Base-by-base conservation (phyloP, 2,888 invertebrate genomes). In the Brachyopa scutellaris region DNA sequence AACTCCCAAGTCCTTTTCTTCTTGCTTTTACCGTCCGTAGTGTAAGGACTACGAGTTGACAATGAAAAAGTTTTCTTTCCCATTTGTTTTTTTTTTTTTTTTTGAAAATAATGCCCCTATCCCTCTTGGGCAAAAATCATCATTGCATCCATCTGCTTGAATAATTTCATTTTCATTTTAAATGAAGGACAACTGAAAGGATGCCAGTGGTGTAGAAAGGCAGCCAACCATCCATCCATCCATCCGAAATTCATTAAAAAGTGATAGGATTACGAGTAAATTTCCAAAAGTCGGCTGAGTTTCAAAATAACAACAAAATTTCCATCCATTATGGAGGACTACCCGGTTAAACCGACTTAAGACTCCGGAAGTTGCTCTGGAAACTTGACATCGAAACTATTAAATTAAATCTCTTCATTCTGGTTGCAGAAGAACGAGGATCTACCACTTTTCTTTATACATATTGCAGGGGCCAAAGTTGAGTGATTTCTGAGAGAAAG, bases 121-220 rank as follows among this genome's bases (percentile, higher is more conserved):
- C 26, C 2, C 7, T 13, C 36, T n/a, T n/a, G n/a, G n/a, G n/a
- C 49, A 19, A 21, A 17, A 40, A 23, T 21, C 31, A 40, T 40
- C 66, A 47, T 33, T 23, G 26, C 15, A 31, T 57, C 38, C 31
- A 38, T 42, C 38, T 51, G 42, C 36, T 29, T 31, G 57, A 78
- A 72, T 59, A 59, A 33, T 53, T 72, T 59, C 59, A 59, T 66
- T 72, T 78, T 78, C 59, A 57, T 72, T 72, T 72, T 59, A 66
- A 72, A 78, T 66, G 42, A 72, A 72, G 21, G 0, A 21, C 19
- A 31, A 19, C 19, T 21, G 1, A 19, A 70, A 57, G 21, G 69
- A 49, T 9, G 19, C 17, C 7, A 2, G 23, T 11, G 19, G 29
- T 33, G 26, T 17, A 33, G 15, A 13, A 61, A 62, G 36, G 15